Base-by-base conservation (phyloP, 1,140 invertebrate species). In the Andrena cerasifolii region DNA sequence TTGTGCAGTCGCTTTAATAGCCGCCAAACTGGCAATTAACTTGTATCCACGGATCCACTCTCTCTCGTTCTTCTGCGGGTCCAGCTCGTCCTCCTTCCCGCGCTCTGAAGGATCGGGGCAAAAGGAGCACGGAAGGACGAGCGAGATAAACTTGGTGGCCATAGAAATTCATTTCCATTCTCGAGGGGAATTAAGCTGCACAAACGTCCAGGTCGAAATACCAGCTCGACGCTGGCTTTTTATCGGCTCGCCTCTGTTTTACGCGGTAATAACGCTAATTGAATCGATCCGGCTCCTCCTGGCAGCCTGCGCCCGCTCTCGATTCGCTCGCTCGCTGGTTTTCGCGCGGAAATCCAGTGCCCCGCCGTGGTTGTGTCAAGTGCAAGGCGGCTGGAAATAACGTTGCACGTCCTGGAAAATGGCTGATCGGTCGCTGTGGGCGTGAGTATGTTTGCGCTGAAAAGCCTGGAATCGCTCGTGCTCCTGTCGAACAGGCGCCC, bases 21-120 rank as follows among this genome's bases (percentile, higher is more conserved):
- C 75, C 79, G 74, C 36, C 71, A 79, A n/a, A 56, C 73, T 76
- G 77, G 75, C 75, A 77, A 82, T 78, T 77, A 81, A 79, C 54
- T 80, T 74, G 65, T 76, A 67, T 36, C 54, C 45, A 62, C n/a
- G 31, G 59, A 33, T 18, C 10, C 58, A 14, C 33, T 61, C 59
- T 72, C 67, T 77, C 45, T 66, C 24, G 62, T 26, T 26, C n/a
- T 0, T n/a, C 28, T 36, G 18, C 21, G 2, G 26, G 8, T 18
- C 14, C 24, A 24, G 40, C 21, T 59, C 16, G 21, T 72, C 28
- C 43, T 51, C 26, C 24, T 21, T 8, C 21, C 33, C 54, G 2
- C 28, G 18, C n/a, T 40, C 36, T 40, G 36, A 59, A 36, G 40
- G 45, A 24, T 8, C 43, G 33, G 24, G 40, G 10, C n/a, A 47